These are phyloP conservation scores for Spodoptera frugiperda DNA, from an alignment of 1,140 invertebrate species.

Conservation along the genomic window DNA sequence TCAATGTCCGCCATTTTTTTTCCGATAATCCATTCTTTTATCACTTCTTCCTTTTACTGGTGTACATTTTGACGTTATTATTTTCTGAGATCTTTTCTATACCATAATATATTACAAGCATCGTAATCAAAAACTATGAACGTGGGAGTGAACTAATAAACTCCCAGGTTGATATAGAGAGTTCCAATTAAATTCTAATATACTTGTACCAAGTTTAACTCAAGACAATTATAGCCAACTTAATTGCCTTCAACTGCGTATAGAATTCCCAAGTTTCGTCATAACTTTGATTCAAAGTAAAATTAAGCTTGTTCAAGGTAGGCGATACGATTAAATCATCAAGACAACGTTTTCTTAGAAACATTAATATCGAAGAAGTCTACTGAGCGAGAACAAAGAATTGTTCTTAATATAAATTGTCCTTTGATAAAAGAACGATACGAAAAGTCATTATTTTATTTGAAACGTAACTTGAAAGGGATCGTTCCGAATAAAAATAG, in stretches of 20 bases:
- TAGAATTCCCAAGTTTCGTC: background rate
- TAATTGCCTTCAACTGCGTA: background rate
- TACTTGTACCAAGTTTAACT: background rate
- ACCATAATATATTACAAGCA: no score
- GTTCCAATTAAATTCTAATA: conserved; percentile 23
- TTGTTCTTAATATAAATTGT: conserved; percentile 48
- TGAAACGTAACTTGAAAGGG: conserved; percentile 16
- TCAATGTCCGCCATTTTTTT: background rate
- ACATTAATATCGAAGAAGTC: conserved; percentile 25
- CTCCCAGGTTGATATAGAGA: background rate
- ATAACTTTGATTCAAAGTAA: conserved; percentile 25
- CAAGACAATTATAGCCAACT: conserved; percentile 5
- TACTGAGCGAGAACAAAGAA: conserved; percentile 34
- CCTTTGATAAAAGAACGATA: conserved; percentile 45
- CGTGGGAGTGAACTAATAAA: background rate
- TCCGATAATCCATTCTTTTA: background rate
- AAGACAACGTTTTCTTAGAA: conserved; percentile 29
- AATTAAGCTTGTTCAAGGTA: conserved; percentile 5
- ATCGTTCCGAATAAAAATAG: conserved; percentile 22
- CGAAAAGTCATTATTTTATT: conserved; percentile 39
- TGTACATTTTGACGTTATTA: background rate
- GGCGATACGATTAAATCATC: background rate
- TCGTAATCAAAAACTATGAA: background rate
- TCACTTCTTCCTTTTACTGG: no score
- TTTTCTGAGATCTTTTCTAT: background rate